Evolutionary conservation across 2,113 vertebrate species (phyloP), one percentile per base, ranked within the genome.

Genomic region (Amphilophus citrinellus): DNA sequence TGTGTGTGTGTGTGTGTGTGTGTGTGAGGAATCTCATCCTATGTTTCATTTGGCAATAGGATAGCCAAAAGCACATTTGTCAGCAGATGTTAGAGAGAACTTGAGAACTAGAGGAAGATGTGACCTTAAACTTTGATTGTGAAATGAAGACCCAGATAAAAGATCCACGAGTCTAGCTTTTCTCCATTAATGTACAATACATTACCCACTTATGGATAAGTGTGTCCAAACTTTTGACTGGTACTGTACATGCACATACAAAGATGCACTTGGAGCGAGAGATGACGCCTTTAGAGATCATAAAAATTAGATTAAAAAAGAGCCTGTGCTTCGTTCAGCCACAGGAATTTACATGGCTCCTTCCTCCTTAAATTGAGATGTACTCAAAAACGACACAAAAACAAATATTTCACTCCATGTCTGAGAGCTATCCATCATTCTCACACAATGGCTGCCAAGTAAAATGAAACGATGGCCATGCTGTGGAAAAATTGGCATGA

Each of bases 301-400:
- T 92, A 89, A 92, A 87, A 81, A 65, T 11, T 10, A n/a, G 44
- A 95, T 91, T 90, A 77, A 93, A 94, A 87, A 83, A 81, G 78
- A 84, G 65, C 61, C 60, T 6, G 24, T 75, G 30, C 61, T 86
- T 58, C 63, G 35, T 83, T 56, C 57, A 80, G 66, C 89, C 89
- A 90, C 94, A 93, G 91, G 89, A 91, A 93, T 93, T 90, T 88
- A 79, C 84, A 88, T 44, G 83, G 68, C 84, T 80, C 44, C 75
- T 78, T 80, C 85, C 79, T 66, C 57, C 44, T 35, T 62, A 88
- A 91, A 91, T 89, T 87, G 87, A 89, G 62, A 88, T 71, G 42
- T 82, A 89, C 88, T 94, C 92, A 87, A 90, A 88, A 87, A 92
- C 89, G 82, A 90, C 82, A 94, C 82, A 91, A 94, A 95, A 91